Evolutionary conservation across 2,113 vertebrate species (phyloP).

Genomic region (Sclerurus mexicanus): DNA sequence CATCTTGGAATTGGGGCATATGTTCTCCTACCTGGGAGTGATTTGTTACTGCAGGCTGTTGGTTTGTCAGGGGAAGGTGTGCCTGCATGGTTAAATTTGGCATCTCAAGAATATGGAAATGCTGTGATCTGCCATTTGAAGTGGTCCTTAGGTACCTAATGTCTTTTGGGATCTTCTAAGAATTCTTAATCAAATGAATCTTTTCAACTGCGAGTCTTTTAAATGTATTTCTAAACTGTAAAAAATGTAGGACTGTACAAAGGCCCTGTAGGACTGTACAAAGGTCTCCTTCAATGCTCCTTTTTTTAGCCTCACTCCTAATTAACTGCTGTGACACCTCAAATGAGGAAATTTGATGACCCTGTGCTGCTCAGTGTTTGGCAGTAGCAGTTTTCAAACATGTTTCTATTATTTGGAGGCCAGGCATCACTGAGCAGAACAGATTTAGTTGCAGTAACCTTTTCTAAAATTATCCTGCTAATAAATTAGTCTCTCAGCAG

Average conservation of each 20-base stretch:
- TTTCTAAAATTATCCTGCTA: background rate
- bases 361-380: background rate
- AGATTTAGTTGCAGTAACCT: background rate
- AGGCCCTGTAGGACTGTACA: background rate
- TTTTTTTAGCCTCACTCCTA: background rate
- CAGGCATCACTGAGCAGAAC: background rate
- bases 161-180: background rate
- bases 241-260: background rate
- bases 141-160: background rate
- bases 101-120: background rate
- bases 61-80: background rate
- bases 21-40: background rate
- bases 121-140: background rate
- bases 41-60: background rate
- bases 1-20: background rate
- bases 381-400: background rate
- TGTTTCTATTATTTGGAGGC: background rate
- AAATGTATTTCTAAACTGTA: background rate
- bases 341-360: background rate
- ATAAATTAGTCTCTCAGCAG: background rate
- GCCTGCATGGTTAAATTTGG: rapidly evolving
- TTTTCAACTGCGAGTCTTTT: background rate
- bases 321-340: background rate
- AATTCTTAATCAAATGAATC: background rate
- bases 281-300: background rate